Percentiles rank a stretch among this genome's conserved stretches.
Evolutionary conservation across 1,140 invertebrate genomes (phyloP).

Genomic region (Eulimnadia texana): DNA sequence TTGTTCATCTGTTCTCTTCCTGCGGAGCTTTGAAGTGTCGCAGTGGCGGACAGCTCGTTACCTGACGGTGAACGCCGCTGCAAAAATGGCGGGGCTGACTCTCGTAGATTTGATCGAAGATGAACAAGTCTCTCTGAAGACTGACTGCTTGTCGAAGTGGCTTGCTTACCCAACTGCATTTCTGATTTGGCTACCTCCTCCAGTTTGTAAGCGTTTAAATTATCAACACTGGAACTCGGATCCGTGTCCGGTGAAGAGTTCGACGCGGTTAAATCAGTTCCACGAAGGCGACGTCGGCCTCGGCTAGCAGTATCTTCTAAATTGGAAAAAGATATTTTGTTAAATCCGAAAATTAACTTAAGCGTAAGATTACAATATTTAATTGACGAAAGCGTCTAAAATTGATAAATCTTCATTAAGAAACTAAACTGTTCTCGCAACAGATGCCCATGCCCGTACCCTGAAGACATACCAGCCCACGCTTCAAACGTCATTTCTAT

Average conservation of each 20-base stretch:
- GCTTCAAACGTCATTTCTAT: no score
- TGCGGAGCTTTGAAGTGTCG: neutral
- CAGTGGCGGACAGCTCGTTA: neutral
- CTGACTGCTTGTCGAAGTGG: neutral
- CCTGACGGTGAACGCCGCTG: neutral
- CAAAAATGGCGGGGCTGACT: constrained; percentile 11
- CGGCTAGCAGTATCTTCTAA: neutral
- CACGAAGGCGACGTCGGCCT: neutral
- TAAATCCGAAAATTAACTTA: neutral
- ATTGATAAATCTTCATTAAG: no score
- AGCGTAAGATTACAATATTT: no score
- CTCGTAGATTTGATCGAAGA: neutral
- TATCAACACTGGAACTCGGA: neutral
- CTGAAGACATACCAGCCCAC: no score
- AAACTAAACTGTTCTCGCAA: no score
- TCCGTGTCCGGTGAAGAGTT: constrained; percentile 3
- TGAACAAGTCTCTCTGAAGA: neutral
- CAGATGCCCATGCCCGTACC: no score
- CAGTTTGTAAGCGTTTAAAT: neutral
- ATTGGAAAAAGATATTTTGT: neutral
- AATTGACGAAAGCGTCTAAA: no score
- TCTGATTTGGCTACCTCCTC: neutral
- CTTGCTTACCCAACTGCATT: neutral
- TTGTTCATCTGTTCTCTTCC: neutral
- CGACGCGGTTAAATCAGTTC: neutral